Percentiles rank a stretch among this genome's conserved stretches.
Evolutionary conservation across 2,113 vertebrate species (phyloP).

Genomic region (Leptocoma aspasia): DNA sequence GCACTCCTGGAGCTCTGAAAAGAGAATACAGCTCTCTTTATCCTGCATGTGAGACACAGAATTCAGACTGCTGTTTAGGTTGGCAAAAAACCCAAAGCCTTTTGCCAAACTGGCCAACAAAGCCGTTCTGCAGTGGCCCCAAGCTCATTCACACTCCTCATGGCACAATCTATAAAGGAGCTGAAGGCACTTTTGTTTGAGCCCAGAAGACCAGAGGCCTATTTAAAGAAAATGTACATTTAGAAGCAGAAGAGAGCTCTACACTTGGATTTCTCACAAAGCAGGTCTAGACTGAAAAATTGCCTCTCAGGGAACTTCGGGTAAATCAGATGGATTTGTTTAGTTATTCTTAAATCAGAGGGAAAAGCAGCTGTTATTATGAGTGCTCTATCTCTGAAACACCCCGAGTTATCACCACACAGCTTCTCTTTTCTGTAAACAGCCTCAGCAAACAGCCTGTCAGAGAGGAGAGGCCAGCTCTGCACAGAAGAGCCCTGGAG

Average conservation of each 20-base stretch:
- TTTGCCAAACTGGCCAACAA: constrained; percentile 36
- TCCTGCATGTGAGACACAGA: constrained; percentile 2
- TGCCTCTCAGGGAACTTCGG: neutral
- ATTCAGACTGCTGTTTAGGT: constrained; percentile 35
- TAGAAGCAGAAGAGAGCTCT: neutral
- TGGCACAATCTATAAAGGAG: constrained; percentile 3
- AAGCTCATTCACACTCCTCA: constrained; percentile 5
- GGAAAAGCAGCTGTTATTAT: neutral
- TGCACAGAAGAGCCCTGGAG: neutral
- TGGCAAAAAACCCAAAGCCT: neutral
- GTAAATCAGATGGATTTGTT: neutral
- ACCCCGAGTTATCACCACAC: neutral
- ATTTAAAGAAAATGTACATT: constrained; percentile 44
- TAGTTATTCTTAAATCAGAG: neutral
- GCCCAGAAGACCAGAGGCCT: neutral
- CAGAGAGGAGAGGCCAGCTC: neutral
- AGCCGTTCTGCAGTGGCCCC: neutral
- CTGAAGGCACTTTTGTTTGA: constrained; percentile 8
- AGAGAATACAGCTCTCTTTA: constrained; percentile 14
- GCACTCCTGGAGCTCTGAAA: neutral
- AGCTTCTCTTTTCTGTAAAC: neutral
- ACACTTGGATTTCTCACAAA: neutral
- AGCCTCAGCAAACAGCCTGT: neutral
- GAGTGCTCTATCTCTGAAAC: neutral
- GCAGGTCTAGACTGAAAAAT: neutral